Base-by-base conservation (phyloP, 2,113 vertebrate species). In the Corydoras maculifer region DNA sequence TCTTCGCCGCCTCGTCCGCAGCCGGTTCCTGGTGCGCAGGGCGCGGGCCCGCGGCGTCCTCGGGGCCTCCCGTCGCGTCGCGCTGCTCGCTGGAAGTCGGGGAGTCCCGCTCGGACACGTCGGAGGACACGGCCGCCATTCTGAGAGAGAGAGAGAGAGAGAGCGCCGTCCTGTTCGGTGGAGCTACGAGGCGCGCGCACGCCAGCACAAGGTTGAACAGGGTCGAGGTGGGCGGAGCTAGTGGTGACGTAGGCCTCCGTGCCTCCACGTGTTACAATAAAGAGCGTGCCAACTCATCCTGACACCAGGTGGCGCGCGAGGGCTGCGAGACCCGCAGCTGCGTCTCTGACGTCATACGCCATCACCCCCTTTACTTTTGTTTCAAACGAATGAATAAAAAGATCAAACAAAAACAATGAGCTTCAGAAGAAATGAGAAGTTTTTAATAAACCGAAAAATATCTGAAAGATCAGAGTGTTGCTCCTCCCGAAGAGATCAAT, bases 201-300 rank as follows among this genome's bases (percentile, higher is more conserved):
- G 35, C 74, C 82, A 81, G 77, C 77, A 62, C 80, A 78, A 80
- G 73, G 76, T 78, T 55, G 73, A 12, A 11, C 72, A 55, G 49
- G 68, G 62, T 64, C 69, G 61, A 25, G 48, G 43, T 61, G 78
- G 79, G 79, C 75, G 74, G 79, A 55, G 80, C 80, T 67, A 84
- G 25, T 3, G 5, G 82, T 87, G 77, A 82, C 81, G 81, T 77
- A 18, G 8, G 0, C 9, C 35, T 84, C 72, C 75, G 74, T 62
- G 72, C 65, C 78, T 90, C 85, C 88, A 90, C 88, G 88, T 88
- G 88, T 81, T 88, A 43, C 35, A 43, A 43, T 43, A 43, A 43
- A 43, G 35, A 43, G 18, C 18, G 18, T 8, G 35, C 35, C 35
- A 8, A 43, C 35, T 43, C 35, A 5, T 8, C 35, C 35, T 43